phyloP scores from a whole-genome alignment of 2,113 vertebrate species.

The Zosterops lateralis region DNA sequence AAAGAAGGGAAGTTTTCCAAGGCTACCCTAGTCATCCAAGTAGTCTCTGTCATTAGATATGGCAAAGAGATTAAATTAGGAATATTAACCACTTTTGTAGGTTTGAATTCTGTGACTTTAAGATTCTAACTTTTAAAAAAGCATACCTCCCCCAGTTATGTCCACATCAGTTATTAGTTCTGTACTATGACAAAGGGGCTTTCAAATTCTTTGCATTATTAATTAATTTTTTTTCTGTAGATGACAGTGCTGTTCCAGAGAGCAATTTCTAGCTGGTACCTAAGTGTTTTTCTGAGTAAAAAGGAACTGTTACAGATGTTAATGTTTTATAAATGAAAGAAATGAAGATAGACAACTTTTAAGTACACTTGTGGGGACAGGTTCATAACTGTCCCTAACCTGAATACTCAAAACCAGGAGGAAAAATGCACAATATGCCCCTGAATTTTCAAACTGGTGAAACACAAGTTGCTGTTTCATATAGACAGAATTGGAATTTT shows the following conservation, averaged over 20 bases:
- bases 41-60: background rate
- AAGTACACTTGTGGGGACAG: background rate
- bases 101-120: background rate
- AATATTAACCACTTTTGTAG: background rate
- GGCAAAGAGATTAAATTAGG: background rate
- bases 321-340: background rate
- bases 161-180: background rate
- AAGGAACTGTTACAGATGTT: background rate
- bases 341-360: background rate
- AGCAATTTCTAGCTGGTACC: background rate
- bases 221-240: background rate
- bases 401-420: background rate
- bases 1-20: background rate
- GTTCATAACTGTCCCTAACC: background rate
- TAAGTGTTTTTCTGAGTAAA: background rate
- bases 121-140: background rate
- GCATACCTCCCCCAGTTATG: background rate
- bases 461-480: background rate
- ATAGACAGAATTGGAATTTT: background rate
- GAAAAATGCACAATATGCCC: background rate
- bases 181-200: background rate
- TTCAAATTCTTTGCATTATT: background rate
- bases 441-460: background rate
- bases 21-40: background rate
- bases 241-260: background rate